Evolutionary conservation across 2,888 invertebrate species (phyloP).

Genomic region (Mechanitis messenoides): DNA sequence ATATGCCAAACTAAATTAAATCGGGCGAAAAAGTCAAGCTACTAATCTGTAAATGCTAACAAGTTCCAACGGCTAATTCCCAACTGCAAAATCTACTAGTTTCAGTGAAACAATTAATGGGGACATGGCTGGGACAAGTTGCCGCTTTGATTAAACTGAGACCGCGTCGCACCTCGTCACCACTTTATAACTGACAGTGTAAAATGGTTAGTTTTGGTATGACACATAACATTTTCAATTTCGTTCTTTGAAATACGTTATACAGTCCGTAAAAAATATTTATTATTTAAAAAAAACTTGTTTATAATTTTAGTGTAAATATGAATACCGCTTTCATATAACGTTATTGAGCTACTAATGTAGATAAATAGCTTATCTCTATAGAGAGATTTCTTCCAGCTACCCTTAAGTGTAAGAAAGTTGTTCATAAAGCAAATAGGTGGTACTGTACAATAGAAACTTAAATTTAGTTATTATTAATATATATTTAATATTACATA

Average conservation of each 20-base stretch:
- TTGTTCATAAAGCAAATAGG: too few relatives aligned
- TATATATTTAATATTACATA: too few relatives aligned
- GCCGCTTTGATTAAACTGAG: constrained; percentile 55
- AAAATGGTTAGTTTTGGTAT: constrained; percentile 12
- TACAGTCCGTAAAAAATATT: background rate
- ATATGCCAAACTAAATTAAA: background rate
- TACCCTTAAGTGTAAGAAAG: too few relatives aligned
- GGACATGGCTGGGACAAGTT: constrained; percentile 46
- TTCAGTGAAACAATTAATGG: constrained; percentile 49
- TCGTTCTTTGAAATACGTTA: background rate
- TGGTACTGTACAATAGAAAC: too few relatives aligned
- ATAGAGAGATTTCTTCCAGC: too few relatives aligned
- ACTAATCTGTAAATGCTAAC: constrained; percentile 28
- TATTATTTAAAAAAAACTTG: background rate
- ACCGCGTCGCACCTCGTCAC: constrained; percentile 34
- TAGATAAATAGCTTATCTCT: too few relatives aligned
- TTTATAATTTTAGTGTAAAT: too few relatives aligned
- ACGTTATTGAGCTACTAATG: too few relatives aligned
- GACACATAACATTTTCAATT: constrained; percentile 4
- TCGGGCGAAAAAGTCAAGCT: constrained; percentile 7
- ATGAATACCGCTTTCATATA: too few relatives aligned
- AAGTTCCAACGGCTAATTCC: constrained; percentile 39
- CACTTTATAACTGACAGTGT: constrained; percentile 20
- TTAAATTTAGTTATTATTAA: too few relatives aligned
- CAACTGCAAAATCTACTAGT: constrained; percentile 35